Base-by-base conservation (phyloP, 2,888 invertebrate genomes). In the Parnassius mnemosyne region DNA sequence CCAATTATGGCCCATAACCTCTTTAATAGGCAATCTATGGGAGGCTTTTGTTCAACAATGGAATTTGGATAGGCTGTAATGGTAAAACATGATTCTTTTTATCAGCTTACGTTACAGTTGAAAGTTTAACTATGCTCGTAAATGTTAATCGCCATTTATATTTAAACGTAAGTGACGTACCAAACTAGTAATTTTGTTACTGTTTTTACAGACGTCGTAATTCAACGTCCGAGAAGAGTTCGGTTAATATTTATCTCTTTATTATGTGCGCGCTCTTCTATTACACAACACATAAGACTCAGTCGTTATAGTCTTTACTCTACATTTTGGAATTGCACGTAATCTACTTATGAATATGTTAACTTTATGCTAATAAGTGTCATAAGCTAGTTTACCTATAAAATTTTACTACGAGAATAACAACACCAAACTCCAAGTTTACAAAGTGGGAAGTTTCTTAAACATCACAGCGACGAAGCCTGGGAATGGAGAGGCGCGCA, bases 391-490 rank as follows among this genome's bases (percentile, higher is more conserved):
- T 50, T n/a, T 44, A 58, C 58, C n/a, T 68, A 62, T 64, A 72
- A 76, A 71, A 76, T 74, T 76, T 78, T 78, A 79, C 75, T 76
- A 77, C 80, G 78, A 79, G 78, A 77, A 77, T 72, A 66, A 75
- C 76, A 71, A 71, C 78, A 76, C 72, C 41, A 72, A 69, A 80
- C 80, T 76, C 76, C 73, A 80, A 86, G 79, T 83, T 83, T 75
- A 78, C 76, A 74, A 73, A 79, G 79, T 73, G 77, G 74, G 78
- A 83, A 85, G 81, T 85, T 83, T 77, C 79, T 81, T 83, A 83
- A 86, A 85, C 85, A 84, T 85, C 54, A 53, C 52, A 61, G 67
- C 58, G 59, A 60, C 54, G 61, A 47, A 53, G 60, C 46, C 56
- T 56, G 52, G 52, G 41, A 64, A 44, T 44, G 47, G 25, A 12